A percentile compares a stretch with the other conserved stretches of the same genome.
Evolutionary conservation across 1,140 invertebrate genomes (phyloP).

Genomic region (Zaprionus inermis): DNA sequence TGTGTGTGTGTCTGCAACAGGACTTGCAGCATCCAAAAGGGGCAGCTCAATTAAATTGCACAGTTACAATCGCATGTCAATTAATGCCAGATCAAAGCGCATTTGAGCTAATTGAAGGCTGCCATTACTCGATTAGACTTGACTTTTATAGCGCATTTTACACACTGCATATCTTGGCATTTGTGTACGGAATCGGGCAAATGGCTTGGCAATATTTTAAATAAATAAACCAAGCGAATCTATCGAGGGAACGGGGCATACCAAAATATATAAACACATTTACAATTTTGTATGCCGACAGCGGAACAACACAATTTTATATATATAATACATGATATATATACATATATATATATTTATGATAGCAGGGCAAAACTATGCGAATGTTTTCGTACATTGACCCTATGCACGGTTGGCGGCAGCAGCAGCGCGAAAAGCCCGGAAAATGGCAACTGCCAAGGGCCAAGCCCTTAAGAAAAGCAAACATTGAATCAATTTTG

Average conservation of each 20-base stretch:
- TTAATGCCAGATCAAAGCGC: slow-evolving; percentile 7
- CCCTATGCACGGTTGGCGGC: not conserved
- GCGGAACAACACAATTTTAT: not conserved
- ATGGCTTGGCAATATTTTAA: slow-evolving; percentile 30
- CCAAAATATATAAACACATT: slow-evolving; percentile 34
- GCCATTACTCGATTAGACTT: slow-evolving; percentile 4
- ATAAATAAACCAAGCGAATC: slow-evolving; percentile 19
- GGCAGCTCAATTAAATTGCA: slow-evolving; percentile 19
- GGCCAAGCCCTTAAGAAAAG: slow-evolving; percentile 4
- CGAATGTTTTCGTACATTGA: slow-evolving; percentile 8
- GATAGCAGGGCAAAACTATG: not conserved
- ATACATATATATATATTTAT: not conserved
- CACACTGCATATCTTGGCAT: slow-evolving; percentile 7
- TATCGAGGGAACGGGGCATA: not conserved
- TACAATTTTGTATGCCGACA: slow-evolving; percentile 6
- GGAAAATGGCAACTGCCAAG: slow-evolving; percentile 1
- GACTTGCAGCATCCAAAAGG: not conserved
- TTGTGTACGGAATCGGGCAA: slow-evolving; percentile 9
- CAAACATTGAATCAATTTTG: slow-evolving; percentile 6
- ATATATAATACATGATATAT: not conserved
- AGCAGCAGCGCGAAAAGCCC: not conserved
- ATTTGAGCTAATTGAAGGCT: slow-evolving; percentile 18
- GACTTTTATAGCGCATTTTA: slow-evolving; percentile 25
- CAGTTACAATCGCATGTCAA: slow-evolving; percentile 16
- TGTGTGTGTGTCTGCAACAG: not conserved